Evolutionary conservation across 2,113 vertebrate genomes (phyloP), one percentile per base, ranked within the genome.

Genomic region (Saguinus imperator): DNA sequence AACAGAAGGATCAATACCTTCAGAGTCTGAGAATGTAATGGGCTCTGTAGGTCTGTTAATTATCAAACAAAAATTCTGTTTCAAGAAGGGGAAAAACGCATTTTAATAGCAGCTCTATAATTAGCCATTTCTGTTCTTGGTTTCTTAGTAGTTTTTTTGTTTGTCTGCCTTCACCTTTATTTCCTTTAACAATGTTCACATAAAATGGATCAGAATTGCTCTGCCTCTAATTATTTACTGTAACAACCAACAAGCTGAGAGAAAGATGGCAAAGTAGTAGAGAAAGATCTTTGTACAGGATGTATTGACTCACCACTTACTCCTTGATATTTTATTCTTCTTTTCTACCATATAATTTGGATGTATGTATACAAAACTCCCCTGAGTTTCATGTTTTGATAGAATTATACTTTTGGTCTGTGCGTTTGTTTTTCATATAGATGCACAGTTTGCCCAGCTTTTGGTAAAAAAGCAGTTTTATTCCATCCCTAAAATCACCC

Each of bases 51-150:
- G 0, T 97, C 90, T 45, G 18, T 91, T 96, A 27, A 94, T 82
- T 96, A 97, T 96, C 45, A 76, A 97, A 61, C 84, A 52, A 87
- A 96, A 97, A 96, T 83, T 97, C 89, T 66, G 68, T 66, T 57
- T 95, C 72, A 76, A 86, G 85, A 95, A 81, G 91, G 75, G 52
- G 27, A 45, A 84, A 94, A 76, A 72, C 14, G 61, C 83, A 93
- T 96, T 96, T 89, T 86, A 73, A 95, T 94, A 94, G 86, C 72
- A 84, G 48, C 94, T 96, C 91, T 93, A 83, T 97, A 93, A 96
- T 97, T 97, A 98, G 88, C 94, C 64, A 32, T 76, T 76, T 96
- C 88, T 97, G 85, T 75, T 88, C 87, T 57, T 48, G 50, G 58
- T 77, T 95, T 88, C 93, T 96, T 48, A 43, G 92, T 92, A 84